phyloP scores from a whole-genome alignment of 2,888 invertebrate genomes.

The Chrysina gloriosa region DNA sequence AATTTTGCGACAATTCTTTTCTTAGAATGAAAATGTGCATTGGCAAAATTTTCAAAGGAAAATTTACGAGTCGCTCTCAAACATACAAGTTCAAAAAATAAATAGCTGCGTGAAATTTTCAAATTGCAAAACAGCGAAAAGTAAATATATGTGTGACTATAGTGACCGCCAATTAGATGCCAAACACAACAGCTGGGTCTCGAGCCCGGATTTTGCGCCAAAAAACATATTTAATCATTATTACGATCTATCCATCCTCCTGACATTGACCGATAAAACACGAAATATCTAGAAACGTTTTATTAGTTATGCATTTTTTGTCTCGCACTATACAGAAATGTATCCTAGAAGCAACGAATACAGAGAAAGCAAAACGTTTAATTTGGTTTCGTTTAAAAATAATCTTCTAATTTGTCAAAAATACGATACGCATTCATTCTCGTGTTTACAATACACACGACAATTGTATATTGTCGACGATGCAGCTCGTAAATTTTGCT shows the following conservation, averaged over 20 bases:
- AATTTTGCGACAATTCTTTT: no score
- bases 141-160: neutral
- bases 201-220: neutral
- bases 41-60: no score
- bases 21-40: no score
- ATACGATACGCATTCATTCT: neutral
- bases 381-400: no score
- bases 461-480: neutral
- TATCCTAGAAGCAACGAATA: neutral
- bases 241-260: neutral
- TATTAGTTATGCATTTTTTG: neutral
- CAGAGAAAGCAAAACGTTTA: no score
- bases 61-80: no score
- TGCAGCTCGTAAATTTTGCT: neutral
- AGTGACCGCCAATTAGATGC: constrained; percentile 5
- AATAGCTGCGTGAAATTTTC: neutral
- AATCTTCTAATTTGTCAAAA: neutral
- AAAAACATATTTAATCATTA: neutral
- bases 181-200: constrained; percentile 15
- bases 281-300: neutral
- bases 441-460: neutral
- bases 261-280: constrained; percentile 5
- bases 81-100: no score
- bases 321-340: neutral
- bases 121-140: neutral